phyloP scores from a whole-genome alignment of 2,113 vertebrate species.

The Poicephalus meyeri region DNA sequence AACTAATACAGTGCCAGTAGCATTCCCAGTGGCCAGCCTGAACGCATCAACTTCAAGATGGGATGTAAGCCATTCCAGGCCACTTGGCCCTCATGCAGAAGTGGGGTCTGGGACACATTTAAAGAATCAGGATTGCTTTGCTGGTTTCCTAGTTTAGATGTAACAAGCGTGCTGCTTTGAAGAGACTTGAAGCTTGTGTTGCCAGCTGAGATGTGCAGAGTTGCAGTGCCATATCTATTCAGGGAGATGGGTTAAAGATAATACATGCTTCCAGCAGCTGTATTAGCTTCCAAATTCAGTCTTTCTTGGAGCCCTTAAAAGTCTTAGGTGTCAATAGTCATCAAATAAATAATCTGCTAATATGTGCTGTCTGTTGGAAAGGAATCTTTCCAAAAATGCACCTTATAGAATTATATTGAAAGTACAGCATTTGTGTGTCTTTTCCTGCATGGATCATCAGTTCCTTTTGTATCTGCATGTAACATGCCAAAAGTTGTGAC shows the following conservation, averaged over 20 bases:
- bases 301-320: background rate
- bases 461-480: background rate
- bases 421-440: background rate
- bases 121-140: background rate
- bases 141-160: background rate
- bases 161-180: background rate
- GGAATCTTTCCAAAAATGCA: background rate
- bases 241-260: background rate
- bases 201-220: background rate
- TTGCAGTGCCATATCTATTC: rapidly evolving
- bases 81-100: background rate
- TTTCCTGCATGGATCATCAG: background rate
- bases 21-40: background rate
- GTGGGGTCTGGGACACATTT: background rate
- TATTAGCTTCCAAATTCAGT: background rate
- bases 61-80: background rate
- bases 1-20: background rate
- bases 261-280: background rate
- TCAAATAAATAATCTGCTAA: background rate
- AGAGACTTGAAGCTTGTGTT: background rate
- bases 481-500: background rate
- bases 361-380: background rate
- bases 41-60: background rate
- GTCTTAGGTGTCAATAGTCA: background rate
- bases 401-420: background rate